Conservation (phyloP, 2,888 invertebrate genomes). For the Spicauda simplicius region DNA sequence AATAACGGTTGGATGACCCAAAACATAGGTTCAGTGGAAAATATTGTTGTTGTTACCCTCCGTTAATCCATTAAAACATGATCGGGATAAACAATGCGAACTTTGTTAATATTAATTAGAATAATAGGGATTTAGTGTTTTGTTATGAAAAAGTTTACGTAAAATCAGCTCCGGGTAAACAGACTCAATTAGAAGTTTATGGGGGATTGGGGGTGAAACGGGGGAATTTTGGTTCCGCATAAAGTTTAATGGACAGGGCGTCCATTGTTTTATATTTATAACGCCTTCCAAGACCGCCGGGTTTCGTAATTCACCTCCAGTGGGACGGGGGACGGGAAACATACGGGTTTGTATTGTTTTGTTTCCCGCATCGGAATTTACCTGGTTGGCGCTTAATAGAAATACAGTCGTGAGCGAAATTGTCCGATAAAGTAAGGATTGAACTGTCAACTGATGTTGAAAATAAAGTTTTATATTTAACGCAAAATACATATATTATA, state of each 20-base stretch:
- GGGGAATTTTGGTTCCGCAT: conserved; percentile 53
- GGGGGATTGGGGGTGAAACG: conserved; percentile 39
- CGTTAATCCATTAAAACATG: conserved; percentile 19
- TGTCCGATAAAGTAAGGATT: neutral
- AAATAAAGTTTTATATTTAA: too few relatives aligned
- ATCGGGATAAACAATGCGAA: conserved; percentile 25
- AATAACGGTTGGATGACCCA: neutral
- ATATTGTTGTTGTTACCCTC: conserved; percentile 7
- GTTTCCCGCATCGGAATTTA: conserved; percentile 33
- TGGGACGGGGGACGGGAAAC: conserved; percentile 40
- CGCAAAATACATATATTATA: too few relatives aligned
- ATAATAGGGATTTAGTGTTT: conserved; percentile 33
- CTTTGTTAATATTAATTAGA: conserved; percentile 33
- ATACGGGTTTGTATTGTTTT: conserved; percentile 33
- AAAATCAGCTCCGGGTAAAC: conserved; percentile 26
- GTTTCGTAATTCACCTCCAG: conserved; percentile 57
- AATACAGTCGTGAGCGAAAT: conserved; percentile 24
- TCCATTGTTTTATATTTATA: conserved; percentile 69
- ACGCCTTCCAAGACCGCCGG: conserved; percentile 60
- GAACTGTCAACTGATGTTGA: neutral
- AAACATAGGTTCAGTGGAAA: neutral
- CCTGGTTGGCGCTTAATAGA: conserved; percentile 30
- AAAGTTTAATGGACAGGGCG: conserved; percentile 60
- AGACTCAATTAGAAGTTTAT: conserved; percentile 40
- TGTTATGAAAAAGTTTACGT: conserved; percentile 14